Evolutionary conservation across 1,140 invertebrate genomes (phyloP), one percentile per base, ranked within the genome.

Genomic region (Laupala kohalensis): DNA sequence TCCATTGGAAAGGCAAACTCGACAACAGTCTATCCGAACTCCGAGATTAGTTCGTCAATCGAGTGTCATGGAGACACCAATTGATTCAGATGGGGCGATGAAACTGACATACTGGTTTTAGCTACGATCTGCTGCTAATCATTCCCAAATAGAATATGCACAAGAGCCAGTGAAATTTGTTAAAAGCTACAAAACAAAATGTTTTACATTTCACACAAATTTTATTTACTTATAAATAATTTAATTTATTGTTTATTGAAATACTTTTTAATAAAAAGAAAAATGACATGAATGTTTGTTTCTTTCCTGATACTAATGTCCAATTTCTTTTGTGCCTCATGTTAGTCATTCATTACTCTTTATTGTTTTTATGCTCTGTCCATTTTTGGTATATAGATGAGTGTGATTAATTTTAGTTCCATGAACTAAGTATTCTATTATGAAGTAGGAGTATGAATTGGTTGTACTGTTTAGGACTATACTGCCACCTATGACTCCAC

Each of bases 91-190:
- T 76, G 91, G 91, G 23, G 87, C 86, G 64, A 90, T 93, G 77
- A 90, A 89, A 78, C 87, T 93, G 81, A 91, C 91, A 0, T 92
- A 92, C 79, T 93, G 91, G 91, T 92, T 92, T 83, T 93, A 84
- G 78, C 9, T 19, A 9, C 9, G 13, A 9, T 70, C 9, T 65
- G 64, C 37, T 13, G 37, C 9, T 13, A 13, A 53, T 13, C n/a
- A 53, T 13, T 53, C 37, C 37, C 37, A 53, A 19, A 53, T 53
- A 53, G 37, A 13, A 53, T 53, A 53, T 53, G 37, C 37, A 53
- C 37, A 53, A 53, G n/a, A n/a, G n/a, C n/a, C n/a, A n/a, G n/a
- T 53, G 37, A 13, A 53, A 53, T 53, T 53, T 9, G 9, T 53
- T 13, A 53, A 19, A 53, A 2, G 37, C 9, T 53, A 53, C 9